Base-by-base conservation (phyloP, 2,113 vertebrate genomes). In the Elanoides forficatus region DNA sequence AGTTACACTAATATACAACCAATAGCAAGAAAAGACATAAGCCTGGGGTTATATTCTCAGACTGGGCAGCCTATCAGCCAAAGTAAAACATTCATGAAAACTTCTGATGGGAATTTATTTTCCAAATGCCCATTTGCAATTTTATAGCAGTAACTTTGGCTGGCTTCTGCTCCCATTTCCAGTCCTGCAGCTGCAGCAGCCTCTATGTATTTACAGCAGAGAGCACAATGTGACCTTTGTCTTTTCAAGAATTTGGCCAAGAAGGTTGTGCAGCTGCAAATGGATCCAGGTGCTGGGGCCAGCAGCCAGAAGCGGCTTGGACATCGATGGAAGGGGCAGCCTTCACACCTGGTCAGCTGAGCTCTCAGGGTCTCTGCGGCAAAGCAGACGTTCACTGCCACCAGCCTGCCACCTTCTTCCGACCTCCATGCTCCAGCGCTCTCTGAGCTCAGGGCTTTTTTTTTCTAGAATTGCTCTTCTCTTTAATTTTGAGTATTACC, bases 201-300 rank as follows among this genome's bases (percentile, higher is more conserved):
- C 88, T 73, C 90, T 74, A 7, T 58, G 38, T 50, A 45, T 85
- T 94, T 73, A 88, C 50, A 96, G 32, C 59, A 50, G 50, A 80
- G 82, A 93, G 50, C 34, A 97, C 88, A 97, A 88, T 67, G 43
- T 47, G 80, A 92, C 92, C 86, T 94, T 92, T 96, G 90, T 94
- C 79, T 94, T 71, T 59, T 19, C 63, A 38, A 81, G 67, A 86
- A 71, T 81, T 88, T 95, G 86, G 88, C 95, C 4, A 11, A 52
- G 90, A 78, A 70, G 42, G 11, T 5, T 78, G 47, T 71, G 82
- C 96, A 97, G 97, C 90, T 97, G 96, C 75, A 68, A 25, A 40
- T 1, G 15, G 72, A 71, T 84, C 27, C 96, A 97, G 97, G 88
- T 97, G 95, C 72, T 43, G 65, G 15, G 68, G 88, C 90, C 0